Evolutionary conservation across 2,113 vertebrate species (phyloP).

Genomic region (Pionites leucogaster): DNA sequence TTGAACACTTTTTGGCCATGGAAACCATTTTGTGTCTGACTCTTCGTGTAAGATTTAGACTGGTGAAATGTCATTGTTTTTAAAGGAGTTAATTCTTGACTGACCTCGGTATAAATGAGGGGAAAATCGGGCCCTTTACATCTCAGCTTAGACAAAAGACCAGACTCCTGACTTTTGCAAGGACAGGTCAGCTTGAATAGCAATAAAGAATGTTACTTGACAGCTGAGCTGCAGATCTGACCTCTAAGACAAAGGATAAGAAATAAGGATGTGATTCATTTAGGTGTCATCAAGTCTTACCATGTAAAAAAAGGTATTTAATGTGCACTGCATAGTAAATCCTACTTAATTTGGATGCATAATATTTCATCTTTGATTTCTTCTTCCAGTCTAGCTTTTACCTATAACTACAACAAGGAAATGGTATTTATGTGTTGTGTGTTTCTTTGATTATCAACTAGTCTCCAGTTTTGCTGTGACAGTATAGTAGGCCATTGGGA

Average conservation of each 20-base stretch:
- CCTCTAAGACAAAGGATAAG: not conserved
- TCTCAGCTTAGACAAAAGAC: not conserved
- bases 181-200: not conserved
- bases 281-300: not conserved
- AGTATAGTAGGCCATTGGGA: not conserved
- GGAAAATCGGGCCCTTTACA: not conserved
- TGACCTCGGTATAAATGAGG: not conserved
- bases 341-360: not conserved
- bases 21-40: not conserved
- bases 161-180: not conserved
- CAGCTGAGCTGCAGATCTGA: not conserved
- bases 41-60: not conserved
- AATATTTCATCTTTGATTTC: not conserved
- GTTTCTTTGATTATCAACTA: not conserved
- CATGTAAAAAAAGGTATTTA: not conserved
- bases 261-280: not conserved
- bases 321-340: not conserved
- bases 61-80: not conserved
- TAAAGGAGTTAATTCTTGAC: not conserved
- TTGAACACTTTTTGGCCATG: not conserved
- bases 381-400: not conserved
- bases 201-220: not conserved
- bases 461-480: not conserved
- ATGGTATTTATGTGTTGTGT: not conserved
- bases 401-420: not conserved